phyloP scores from a whole-genome alignment of 2,888 invertebrate species.

The Malthinus seriepunctatus region DNA sequence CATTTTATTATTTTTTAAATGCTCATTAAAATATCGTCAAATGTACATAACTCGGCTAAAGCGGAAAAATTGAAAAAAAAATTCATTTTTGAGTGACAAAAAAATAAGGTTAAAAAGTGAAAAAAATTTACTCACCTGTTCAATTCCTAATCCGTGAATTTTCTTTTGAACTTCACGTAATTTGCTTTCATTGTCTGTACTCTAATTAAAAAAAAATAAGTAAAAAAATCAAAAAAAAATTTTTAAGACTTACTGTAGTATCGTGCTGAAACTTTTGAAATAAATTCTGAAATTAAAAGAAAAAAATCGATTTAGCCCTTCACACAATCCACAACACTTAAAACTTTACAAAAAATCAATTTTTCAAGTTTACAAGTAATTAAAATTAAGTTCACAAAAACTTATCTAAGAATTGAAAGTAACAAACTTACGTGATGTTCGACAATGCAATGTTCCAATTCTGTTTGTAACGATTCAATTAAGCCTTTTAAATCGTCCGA shows the following conservation, averaged over 20 bases:
- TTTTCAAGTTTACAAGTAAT: conserved; percentile 12
- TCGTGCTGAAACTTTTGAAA: conserved; percentile 44
- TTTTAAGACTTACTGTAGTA: conserved; percentile 46
- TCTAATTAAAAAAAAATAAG: conserved; percentile 36
- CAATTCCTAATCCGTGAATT: conserved; percentile 49
- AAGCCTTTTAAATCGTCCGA: conserved; percentile 18
- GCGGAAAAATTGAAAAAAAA: neutral
- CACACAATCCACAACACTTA: conserved; percentile 6
- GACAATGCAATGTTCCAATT: conserved; percentile 21
- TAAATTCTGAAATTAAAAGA: conserved; percentile 45
- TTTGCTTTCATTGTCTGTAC: conserved; percentile 46
- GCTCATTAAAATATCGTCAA: neutral
- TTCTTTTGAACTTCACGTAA: conserved; percentile 49
- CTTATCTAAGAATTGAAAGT: conserved; percentile 11
- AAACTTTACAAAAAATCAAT: conserved; percentile 1
- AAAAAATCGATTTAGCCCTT: conserved; percentile 9
- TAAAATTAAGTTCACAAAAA: conserved; percentile 12
- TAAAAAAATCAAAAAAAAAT: conserved; percentile 21
- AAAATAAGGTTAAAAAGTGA: neutral
- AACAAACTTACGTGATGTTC: conserved; percentile 29
- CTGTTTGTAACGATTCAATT: conserved; percentile 16
- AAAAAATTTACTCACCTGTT: conserved; percentile 45
- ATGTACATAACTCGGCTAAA: neutral
- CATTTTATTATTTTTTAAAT: conserved; percentile 22
- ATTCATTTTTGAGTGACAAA: neutral